Conservation (phyloP, 2,797 vertebrate genomes). For the Loriculus beryllinus region DNA sequence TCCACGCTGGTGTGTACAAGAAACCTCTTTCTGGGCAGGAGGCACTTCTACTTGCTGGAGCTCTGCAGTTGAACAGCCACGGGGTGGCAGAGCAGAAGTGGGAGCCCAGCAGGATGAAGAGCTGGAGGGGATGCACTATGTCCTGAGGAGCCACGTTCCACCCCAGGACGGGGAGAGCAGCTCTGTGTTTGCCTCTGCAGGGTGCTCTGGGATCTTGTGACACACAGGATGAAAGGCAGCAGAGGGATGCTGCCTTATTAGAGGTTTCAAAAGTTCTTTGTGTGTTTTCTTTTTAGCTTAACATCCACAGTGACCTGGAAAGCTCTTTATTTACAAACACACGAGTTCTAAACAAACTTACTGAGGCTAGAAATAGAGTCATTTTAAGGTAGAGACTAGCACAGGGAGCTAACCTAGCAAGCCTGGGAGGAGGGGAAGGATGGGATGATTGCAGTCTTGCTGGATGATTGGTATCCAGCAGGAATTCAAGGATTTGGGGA, state of each 20-base stretch:
- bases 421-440: not conserved
- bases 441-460: not conserved
- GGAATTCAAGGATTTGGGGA: not conserved
- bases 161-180: not conserved
- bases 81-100: not conserved
- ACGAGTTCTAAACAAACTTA: not conserved
- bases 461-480: not conserved
- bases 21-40: not conserved
- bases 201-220: slow-evolving; percentile 1
- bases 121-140: not conserved
- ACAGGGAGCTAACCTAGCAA: not conserved
- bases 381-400: not conserved
- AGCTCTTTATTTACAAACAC: not conserved
- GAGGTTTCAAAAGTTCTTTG: not conserved
- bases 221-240: not conserved
- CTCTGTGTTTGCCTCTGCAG: not conserved
- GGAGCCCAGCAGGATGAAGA: not conserved
- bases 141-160: not conserved
- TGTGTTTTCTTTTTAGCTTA: not conserved
- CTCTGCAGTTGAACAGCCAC: not conserved
- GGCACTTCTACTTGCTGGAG: not conserved
- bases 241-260: not conserved
- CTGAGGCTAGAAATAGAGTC: not conserved
- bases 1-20: rapidly evolving
- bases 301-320: not conserved